Evolutionary conservation across 2,113 vertebrate species (phyloP), one percentile per base, ranked within the genome.

Genomic region (Meleagris gallopavo): DNA sequence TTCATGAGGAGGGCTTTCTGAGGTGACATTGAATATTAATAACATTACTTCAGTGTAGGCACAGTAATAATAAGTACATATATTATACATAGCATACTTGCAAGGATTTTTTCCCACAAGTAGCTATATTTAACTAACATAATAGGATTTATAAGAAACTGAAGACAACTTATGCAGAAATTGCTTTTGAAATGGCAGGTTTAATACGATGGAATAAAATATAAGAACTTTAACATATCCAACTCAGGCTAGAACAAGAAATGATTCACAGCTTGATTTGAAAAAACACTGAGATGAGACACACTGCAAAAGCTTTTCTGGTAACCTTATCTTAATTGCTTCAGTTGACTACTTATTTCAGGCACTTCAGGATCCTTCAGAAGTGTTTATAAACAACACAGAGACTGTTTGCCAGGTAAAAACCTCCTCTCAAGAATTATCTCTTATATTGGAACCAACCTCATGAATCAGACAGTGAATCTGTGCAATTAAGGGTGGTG

Each of bases 401-500:
- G 27, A 43, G 36, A 62, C 2, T 11, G 10, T 70, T 70, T 52
- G 13, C 36, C 19, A 2, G 1, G 10, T 46, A 79, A 82, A 82
- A 87, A 72, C 48, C 20, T 75, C 22, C 57, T 72, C 24, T 72
- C 41, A 74, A 78, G 8, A 14, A 29, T 13, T 5, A 55, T 67
- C 48, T 82, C 50, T 62, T 66, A 30, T 32, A 58, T 15, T 1
- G 2, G 15, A 62, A 11, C 17, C 30, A 89, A 3, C 3, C 3
- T 19, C 34, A 55, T 55, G 60, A 86, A 72, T 19, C 14, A 86
- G 50, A 38, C 36, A 30, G 16, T 34, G 34, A 50, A 73, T 67
- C 17, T 75, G 70, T n/a, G 55, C 25, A 54, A 74, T 0, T 2
- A 20, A 36, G 17, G 1, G 1, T 0, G 2, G 13, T 32, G 72